These are phyloP conservation scores for Dascillus cervinus DNA, from an alignment of 2,888 invertebrate species.

Conservation along the genomic window DNA sequence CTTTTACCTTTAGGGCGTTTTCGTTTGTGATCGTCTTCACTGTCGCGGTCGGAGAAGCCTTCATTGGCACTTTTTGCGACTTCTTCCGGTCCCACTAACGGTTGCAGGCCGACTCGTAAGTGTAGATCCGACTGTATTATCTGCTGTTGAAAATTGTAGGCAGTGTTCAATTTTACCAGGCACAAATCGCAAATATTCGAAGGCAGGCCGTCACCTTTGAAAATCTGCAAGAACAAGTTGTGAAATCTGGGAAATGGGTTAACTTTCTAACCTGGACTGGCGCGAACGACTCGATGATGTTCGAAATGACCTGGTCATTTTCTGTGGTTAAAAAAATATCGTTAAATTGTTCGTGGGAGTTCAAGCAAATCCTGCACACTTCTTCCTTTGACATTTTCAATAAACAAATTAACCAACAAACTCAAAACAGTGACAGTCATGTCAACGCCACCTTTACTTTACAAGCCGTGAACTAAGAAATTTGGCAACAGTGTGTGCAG, in stretches of 20 bases:
- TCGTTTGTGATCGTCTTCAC: not conserved
- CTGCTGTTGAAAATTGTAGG: slow-evolving; percentile 5
- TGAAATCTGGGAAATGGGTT: not conserved
- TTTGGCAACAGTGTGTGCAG: too few relatives aligned
- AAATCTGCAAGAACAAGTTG: slow-evolving; percentile 5
- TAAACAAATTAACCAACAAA: too few relatives aligned
- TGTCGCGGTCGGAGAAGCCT: not conserved
- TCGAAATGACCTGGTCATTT: slow-evolving; percentile 3
- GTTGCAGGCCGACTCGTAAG: slow-evolving; percentile 1
- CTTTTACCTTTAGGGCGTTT: not conserved
- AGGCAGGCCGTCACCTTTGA: slow-evolving; percentile 6
- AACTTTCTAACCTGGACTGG: slow-evolving; percentile 5
- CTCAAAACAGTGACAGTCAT: too few relatives aligned
- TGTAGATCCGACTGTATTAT: slow-evolving; percentile 9
- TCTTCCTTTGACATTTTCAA: not conserved
- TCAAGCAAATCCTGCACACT: slow-evolving; percentile 9
- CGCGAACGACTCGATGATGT: slow-evolving; percentile 6
- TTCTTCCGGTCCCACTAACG: not conserved
- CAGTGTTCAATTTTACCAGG: slow-evolving; percentile 3
- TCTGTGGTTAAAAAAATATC: slow-evolving; percentile 7
- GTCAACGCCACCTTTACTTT: too few relatives aligned
- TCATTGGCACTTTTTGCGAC: not conserved
- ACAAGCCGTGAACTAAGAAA: too few relatives aligned
- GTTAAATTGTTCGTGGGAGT: slow-evolving; percentile 4
- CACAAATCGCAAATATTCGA: slow-evolving; percentile 8